Base-by-base conservation (phyloP, 2,113 vertebrate species). In the Gila orcuttii region DNA sequence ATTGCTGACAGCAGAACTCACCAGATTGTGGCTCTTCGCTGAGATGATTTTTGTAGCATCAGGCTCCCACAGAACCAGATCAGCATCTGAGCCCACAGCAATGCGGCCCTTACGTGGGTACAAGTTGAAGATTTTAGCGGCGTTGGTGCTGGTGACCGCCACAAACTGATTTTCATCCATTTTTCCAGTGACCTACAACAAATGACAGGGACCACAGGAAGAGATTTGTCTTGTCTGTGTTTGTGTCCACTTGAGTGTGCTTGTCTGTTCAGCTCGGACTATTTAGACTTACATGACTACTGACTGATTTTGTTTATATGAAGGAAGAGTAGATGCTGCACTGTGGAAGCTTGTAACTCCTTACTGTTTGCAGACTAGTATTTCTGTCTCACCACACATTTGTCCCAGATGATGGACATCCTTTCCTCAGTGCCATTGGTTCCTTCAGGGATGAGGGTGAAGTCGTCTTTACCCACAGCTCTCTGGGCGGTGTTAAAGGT, bases 151-250 rank as follows among this genome's bases (percentile, higher is more conserved):
- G 93, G 97, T 99, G 90, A 99, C 97, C 0, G 96, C 96, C 13
- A 99, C 98, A 92, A 99, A 99, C 93, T 99, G 98, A 94, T 99
- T 99, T 93, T 99, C 98, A 0, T 99, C 98, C 98, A 99, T 99
- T 91, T 99, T 99, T 1, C 98, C 98, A 19, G 97, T 97, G 86
- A 98, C 98, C 98, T 99, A 89, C 9, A 82, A 89, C 9, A 82
- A 9, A 78, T 25, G n/a, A 69, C 75, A 28, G 12, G 0, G 42
- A 86, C 77, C 42, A 45, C 81, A 21, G 84, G 73, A 52, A 19
- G 21, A 6, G 64, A 71, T 15, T 79, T 23, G 52, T 79, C 23
- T 25, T 4, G n/a, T 39, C 28, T 23, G 28, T 33, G 25, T 39
- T 33, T 50, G 60, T n/a, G 45, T 2, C 36, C 45, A 39, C 25